These are phyloP conservation scores for Erpobdella octoculata DNA, from an alignment of 2,888 invertebrate genomes.

Conservation along the genomic window DNA sequence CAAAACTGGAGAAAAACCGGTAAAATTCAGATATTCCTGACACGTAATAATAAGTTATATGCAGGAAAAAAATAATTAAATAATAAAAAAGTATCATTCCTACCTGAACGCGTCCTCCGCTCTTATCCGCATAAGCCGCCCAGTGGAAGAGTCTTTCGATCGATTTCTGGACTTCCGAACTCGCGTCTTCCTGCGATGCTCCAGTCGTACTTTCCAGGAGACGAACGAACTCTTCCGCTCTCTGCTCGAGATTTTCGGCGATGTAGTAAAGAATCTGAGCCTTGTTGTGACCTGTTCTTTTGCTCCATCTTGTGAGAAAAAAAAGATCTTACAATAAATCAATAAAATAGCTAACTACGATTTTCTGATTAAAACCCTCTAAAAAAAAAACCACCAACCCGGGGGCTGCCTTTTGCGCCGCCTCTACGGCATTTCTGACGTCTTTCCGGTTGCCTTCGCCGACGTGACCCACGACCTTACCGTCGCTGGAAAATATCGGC, in stretches of 20 bases:
- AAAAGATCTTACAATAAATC: background rate
- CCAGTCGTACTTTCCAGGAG: constrained; percentile 47
- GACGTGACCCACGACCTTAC: constrained; percentile 48
- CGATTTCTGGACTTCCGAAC: constrained; percentile 46
- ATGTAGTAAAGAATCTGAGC: constrained; percentile 54
- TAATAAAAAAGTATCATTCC: background rate
- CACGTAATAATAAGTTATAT: background rate
- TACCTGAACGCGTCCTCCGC: constrained; percentile 52
- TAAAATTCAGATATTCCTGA: background rate
- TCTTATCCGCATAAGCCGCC: constrained; percentile 53
- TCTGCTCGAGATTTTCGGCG: constrained; percentile 52
- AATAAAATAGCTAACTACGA: no score
- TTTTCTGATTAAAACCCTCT: background rate
- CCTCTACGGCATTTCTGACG: constrained; percentile 55
- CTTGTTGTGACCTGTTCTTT: constrained; percentile 51
- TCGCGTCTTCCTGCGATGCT: constrained; percentile 39
- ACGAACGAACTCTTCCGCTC: constrained; percentile 46
- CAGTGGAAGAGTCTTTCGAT: constrained; percentile 52
- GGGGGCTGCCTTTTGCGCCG: constrained; percentile 54
- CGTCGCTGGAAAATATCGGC: constrained; percentile 42
- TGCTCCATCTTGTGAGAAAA: constrained; percentile 46
- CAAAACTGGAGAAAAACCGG: background rate
- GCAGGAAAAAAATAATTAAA: background rate
- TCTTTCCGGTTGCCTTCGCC: constrained; percentile 52
- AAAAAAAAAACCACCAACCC: constrained; percentile 44